A percentile compares a stretch with the other conserved stretches of the same genome.
Evolutionary conservation across 1,140 invertebrate species (phyloP).

Genomic region (Gryon sp.): DNA sequence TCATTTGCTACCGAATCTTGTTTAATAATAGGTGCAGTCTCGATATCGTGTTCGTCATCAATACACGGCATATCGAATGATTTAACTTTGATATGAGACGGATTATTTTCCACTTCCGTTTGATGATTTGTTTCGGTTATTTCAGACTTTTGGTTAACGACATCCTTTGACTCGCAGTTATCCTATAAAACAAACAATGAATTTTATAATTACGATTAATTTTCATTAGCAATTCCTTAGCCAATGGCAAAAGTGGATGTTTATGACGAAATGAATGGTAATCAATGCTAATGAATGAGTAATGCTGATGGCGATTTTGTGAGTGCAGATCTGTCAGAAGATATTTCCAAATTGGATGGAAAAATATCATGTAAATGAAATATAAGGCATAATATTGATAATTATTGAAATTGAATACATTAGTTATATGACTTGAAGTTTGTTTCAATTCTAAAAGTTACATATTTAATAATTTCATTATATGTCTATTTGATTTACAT

Average conservation of each 20-base stretch:
- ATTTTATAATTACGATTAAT: no score
- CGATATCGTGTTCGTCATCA: slow-evolving; percentile 71
- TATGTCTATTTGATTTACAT: no score
- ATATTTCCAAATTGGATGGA: no score
- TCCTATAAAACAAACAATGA: slow-evolving; percentile 24
- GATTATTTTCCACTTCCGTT: background rate
- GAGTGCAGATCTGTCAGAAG: no score
- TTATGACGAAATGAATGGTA: slow-evolving; percentile 19
- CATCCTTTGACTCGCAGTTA: slow-evolving; percentile 4
- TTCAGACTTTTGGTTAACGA: background rate
- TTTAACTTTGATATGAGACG: slow-evolving; percentile 61
- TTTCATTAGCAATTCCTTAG: slow-evolving; percentile 32
- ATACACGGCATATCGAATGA: slow-evolving; percentile 77
- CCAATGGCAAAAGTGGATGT: slow-evolving; percentile 32
- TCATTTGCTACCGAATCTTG: slow-evolving; percentile 41
- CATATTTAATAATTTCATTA: no score
- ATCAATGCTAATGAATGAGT: slow-evolving; percentile 37
- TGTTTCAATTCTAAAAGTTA: no score
- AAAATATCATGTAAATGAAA: no score
- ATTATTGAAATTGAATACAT: no score
- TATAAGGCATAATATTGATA: no score
- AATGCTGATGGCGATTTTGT: slow-evolving; percentile 20
- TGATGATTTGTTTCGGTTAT: background rate
- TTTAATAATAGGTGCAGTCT: slow-evolving; percentile 47
- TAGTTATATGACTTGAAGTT: no score